These are phyloP conservation scores for Zaprionus nigranus DNA, from an alignment of 1,140 invertebrate species.

Conservation along the genomic window DNA sequence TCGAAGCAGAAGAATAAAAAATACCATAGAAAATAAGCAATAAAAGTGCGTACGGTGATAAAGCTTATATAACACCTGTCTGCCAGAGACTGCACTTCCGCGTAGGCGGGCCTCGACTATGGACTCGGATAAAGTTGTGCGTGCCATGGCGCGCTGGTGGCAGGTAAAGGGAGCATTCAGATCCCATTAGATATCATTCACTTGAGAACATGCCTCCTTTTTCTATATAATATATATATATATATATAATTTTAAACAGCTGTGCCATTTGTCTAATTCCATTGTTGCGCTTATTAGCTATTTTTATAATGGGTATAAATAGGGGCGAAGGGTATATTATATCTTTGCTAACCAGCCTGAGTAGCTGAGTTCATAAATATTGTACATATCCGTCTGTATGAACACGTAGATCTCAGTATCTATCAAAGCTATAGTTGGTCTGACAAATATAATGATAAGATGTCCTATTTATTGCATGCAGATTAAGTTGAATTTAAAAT, in stretches of 20 bases:
- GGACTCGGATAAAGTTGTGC: slow-evolving; percentile 84
- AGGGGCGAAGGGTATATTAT: neutral
- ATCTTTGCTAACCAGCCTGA: too few relatives aligned
- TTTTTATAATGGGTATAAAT: neutral
- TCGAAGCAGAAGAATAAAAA: slow-evolving; percentile 15
- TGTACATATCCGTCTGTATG: too few relatives aligned
- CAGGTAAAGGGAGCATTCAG: slow-evolving; percentile 68
- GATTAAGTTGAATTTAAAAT: too few relatives aligned
- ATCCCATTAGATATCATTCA: neutral
- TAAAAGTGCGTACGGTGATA: slow-evolving; percentile 49
- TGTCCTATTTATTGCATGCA: too few relatives aligned
- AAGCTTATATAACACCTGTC: slow-evolving; percentile 61
- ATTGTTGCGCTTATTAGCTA: neutral
- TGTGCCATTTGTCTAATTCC: too few relatives aligned
- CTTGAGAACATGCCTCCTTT: slow-evolving; percentile 32
- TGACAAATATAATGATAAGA: too few relatives aligned
- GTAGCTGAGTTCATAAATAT: too few relatives aligned
- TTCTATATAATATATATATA: slow-evolving; percentile 1
- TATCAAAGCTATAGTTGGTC: too few relatives aligned
- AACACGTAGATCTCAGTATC: too few relatives aligned
- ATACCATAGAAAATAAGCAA: slow-evolving; percentile 15
- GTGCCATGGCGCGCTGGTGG: slow-evolving; percentile 84
- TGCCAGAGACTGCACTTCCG: slow-evolving; percentile 20
- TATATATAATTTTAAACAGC: neutral
- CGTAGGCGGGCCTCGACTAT: slow-evolving; percentile 38